Percentiles rank a stretch among this genome's conserved stretches.
phyloP scores from a whole-genome alignment of 2,113 vertebrate genomes.

The Bubo scandiacus region DNA sequence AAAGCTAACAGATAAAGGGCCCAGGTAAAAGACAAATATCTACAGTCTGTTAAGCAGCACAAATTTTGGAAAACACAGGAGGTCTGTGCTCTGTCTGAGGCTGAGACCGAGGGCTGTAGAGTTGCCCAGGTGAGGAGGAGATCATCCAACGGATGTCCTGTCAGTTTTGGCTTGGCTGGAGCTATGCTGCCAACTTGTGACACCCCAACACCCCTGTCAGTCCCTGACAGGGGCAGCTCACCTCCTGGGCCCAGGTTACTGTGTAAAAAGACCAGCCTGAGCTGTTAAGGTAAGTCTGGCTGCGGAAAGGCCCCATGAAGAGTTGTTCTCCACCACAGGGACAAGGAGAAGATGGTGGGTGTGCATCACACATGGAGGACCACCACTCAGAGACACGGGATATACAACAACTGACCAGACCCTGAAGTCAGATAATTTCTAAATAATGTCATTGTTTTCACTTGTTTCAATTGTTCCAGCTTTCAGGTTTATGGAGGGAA shows the following conservation, averaged over 20 bases:
- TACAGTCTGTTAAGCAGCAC: background rate
- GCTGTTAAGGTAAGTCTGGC: background rate
- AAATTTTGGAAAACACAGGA: background rate
- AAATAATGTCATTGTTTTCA: background rate
- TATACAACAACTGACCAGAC: background rate
- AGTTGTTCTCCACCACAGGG: background rate
- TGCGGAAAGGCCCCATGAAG: background rate
- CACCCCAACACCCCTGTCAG: background rate
- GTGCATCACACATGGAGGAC: fast-evolving
- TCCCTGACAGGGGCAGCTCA: background rate
- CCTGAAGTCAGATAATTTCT: background rate
- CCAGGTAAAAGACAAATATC: background rate
- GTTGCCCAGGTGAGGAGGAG: background rate
- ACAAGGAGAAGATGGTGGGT: background rate
- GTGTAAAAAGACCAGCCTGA: background rate
- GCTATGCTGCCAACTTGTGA: background rate
- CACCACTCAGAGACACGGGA: background rate
- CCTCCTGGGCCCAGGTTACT: background rate
- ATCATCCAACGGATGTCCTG: background rate
- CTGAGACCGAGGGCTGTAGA: background rate
- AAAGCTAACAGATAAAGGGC: background rate
- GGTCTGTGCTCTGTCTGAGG: fast-evolving
- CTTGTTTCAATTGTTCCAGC: background rate
- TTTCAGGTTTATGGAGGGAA: background rate
- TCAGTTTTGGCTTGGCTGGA: background rate